phyloP scores from a whole-genome alignment of 2,888 invertebrate genomes.

The Lithosia quadra region DNA sequence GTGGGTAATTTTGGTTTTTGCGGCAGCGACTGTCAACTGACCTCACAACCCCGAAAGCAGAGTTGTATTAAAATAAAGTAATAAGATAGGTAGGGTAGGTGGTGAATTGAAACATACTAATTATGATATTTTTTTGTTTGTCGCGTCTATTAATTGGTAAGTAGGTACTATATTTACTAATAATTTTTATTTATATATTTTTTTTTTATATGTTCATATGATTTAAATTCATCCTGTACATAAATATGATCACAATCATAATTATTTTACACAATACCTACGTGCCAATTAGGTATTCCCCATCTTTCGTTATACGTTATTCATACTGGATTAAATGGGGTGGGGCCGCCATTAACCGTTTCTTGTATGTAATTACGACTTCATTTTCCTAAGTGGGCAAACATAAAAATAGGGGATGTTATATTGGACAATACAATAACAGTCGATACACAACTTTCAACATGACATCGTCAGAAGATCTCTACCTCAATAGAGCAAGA shows the following conservation, averaged over 20 bases:
- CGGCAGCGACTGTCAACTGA: too few relatives aligned
- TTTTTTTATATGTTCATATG: not conserved
- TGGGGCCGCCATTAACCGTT: constrained; percentile 26
- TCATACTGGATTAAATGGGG: constrained; percentile 35
- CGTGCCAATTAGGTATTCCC: constrained; percentile 42
- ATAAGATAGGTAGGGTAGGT: too few relatives aligned
- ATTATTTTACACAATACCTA: too few relatives aligned
- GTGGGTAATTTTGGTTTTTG: too few relatives aligned
- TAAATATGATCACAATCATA: constrained; percentile 1
- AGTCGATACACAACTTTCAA: not conserved
- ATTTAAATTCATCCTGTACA: not conserved
- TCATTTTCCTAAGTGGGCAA: constrained; percentile 35
- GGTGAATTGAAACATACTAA: too few relatives aligned
- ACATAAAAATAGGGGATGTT: not conserved
- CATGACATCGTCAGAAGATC: constrained; percentile 57
- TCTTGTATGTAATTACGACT: constrained; percentile 40
- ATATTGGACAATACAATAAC: not conserved
- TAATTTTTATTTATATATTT: too few relatives aligned
- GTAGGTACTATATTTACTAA: too few relatives aligned
- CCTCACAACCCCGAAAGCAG: too few relatives aligned
- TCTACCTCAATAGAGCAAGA: constrained; percentile 74
- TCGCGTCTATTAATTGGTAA: too few relatives aligned
- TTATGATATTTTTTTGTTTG: too few relatives aligned
- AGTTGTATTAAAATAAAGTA: too few relatives aligned
- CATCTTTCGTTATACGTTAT: constrained; percentile 17